A percentile compares a stretch with the other conserved stretches of the same genome.
phyloP scores from a whole-genome alignment of 1,140 invertebrate species.

The Ectropis grisescens region DNA sequence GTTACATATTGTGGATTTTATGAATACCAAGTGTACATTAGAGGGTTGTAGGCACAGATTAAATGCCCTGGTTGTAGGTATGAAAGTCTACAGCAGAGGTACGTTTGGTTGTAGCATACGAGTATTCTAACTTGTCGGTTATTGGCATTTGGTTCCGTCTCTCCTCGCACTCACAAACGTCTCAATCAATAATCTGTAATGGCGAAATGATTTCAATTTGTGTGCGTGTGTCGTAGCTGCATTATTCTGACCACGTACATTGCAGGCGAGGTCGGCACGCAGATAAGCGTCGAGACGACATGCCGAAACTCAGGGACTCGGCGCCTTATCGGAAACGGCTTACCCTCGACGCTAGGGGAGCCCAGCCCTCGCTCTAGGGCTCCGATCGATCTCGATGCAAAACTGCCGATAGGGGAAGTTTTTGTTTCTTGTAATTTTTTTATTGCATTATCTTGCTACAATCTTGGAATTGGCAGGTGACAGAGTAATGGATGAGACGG shows the following conservation, averaged over 20 bases:
- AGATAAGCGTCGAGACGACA: conserved; percentile 50
- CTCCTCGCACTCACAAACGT: too few species aligned
- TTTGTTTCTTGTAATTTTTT: conserved; percentile 57
- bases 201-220: conserved; percentile 61
- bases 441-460: conserved; percentile 32
- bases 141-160: too few species aligned
- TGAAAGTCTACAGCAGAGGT: too few species aligned
- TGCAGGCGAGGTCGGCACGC: conserved; percentile 52
- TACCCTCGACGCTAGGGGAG: conserved; percentile 31
- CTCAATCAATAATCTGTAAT: conserved; percentile 29
- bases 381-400: conserved; percentile 64
- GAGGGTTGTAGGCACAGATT: too few species aligned
- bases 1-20: too few species aligned
- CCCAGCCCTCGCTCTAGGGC: conserved; percentile 12
- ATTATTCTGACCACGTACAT: conserved; percentile 55
- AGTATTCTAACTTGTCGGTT: too few species aligned
- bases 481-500: too few species aligned
- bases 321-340: conserved; percentile 67
- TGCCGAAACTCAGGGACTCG: conserved; percentile 37
- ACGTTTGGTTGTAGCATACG: too few species aligned
- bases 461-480: conserved; percentile 1
- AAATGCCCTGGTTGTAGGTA: too few species aligned
- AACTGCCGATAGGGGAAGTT: conserved; percentile 42
- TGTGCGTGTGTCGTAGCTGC: conserved; percentile 33
- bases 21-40: too few species aligned